Evolutionary conservation across 2,888 invertebrate species (phyloP), one percentile per base, ranked within the genome.

Genomic region (Abscondita cerata): DNA sequence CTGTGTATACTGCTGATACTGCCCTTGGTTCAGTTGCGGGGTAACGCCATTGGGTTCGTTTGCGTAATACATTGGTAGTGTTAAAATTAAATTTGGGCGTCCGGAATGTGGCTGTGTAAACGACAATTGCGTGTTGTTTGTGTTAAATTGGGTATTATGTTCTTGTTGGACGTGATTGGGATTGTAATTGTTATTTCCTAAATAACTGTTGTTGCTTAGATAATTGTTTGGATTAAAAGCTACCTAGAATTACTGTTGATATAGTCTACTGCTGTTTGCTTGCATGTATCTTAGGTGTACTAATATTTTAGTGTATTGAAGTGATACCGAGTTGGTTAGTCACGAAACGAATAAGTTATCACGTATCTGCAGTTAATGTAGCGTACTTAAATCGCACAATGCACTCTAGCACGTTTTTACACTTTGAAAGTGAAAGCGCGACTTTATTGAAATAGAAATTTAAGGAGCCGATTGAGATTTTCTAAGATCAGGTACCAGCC

Each of bases 181-280:
- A 12, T 47, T 47, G 25, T 47, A 47, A 47, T 47, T 44, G 19
- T 12, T 47, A 47, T 25, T 25, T 47, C 20, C n/a, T n/a, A n/a
- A 11, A 47, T 47, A 20, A 25, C n/a, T 47, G 47, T 12, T 25
- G 25, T 25, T 25, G 25, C 25, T 4, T 6, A 25, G 25, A 4
- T 25, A 25, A 4, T 4, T 25, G 25, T 25, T 25, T 4, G 6
- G 6, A 25, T n/a, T n/a, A 25, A 25, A 2, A 25, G 25, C 6
- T 2, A 25, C 25, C 2, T 4, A 2, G 25, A 4, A 25, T 25
- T 25, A 25, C 25, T 25, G 6, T 6, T 47, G 25, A 47, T 20
- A 47, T 20, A 12, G 25, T 2, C 25, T 25, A 6, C 47, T 25
- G 31, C 47, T 47, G 19, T 47, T 47, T 47, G 47, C 19, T 25